Conservation (phyloP, 2,113 vertebrate genomes). For the Rhinoptilus africanus region DNA sequence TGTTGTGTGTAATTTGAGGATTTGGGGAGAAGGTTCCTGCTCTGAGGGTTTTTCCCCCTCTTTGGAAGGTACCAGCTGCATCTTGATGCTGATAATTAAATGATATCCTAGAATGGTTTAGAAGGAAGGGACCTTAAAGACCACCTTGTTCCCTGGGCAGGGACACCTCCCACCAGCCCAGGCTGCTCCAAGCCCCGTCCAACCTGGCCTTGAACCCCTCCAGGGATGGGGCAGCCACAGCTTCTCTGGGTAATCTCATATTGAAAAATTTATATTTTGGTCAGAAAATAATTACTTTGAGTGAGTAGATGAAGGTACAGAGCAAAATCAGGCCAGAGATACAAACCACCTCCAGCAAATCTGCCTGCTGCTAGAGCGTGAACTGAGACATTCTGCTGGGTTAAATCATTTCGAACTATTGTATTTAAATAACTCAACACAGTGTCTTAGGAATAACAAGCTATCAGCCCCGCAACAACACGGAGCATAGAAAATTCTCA, state of each 20-base stretch:
- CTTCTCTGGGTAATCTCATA: too few relatives aligned
- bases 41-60: background rate
- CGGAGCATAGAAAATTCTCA: background rate
- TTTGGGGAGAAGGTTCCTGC: background rate
- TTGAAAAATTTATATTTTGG: background rate
- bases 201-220: too few relatives aligned
- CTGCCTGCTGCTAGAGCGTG: background rate
- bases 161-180: too few relatives aligned
- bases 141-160: too few relatives aligned
- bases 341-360: background rate
- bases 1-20: background rate
- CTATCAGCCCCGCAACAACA: background rate
- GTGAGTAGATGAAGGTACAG: background rate
- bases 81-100: background rate
- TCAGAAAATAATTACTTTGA: background rate
- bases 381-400: background rate
- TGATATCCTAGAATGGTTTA: background rate
- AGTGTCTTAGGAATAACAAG: background rate
- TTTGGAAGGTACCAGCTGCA: background rate
- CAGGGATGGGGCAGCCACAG: too few relatives aligned
- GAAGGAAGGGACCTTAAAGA: too few relatives aligned
- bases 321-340: background rate
- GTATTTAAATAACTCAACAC: background rate
- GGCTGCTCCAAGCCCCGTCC: too few relatives aligned
- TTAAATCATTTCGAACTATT: background rate